phyloP scores from a whole-genome alignment of 2,113 vertebrate species.

The Pluvialis apricaria region DNA sequence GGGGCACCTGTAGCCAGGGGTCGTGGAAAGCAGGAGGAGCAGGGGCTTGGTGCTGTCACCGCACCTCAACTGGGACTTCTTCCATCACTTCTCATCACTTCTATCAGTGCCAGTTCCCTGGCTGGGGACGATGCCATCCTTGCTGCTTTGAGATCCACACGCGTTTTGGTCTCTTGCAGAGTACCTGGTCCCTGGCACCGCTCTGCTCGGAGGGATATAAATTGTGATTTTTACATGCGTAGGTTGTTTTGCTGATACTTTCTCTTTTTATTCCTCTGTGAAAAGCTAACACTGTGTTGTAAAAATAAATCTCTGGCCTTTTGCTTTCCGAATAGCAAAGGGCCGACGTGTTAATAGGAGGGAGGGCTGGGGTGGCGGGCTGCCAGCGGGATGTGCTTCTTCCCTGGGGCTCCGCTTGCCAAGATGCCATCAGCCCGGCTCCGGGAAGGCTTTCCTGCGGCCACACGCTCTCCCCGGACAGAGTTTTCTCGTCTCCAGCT shows the following conservation, averaged over 20 bases:
- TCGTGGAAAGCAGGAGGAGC: not conserved
- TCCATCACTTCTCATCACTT: not conserved
- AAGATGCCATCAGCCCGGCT: not conserved
- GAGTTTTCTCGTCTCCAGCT: not conserved
- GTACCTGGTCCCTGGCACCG: not conserved
- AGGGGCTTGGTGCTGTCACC: not conserved
- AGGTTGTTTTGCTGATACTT: not conserved
- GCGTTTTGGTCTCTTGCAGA: not conserved
- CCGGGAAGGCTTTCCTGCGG: not conserved
- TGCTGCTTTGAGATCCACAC: fast-evolving
- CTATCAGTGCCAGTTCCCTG: fast-evolving
- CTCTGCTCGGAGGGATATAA: not conserved
- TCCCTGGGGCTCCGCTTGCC: not conserved
- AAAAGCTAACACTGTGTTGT: not conserved
- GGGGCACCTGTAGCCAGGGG: not conserved
- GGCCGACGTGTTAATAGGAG: not conserved
- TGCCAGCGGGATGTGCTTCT: not conserved
- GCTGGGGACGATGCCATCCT: not conserved
- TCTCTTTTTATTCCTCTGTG: not conserved
- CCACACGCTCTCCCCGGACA: not conserved
- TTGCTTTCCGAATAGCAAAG: not conserved
- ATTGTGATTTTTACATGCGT: not conserved
- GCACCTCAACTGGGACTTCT: not conserved
- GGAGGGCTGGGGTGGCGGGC: not conserved
- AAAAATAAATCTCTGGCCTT: constrained; percentile 1